Percentiles rank a stretch among this genome's conserved stretches.
Conservation (phyloP, 2,888 invertebrate genomes). For the Thera britannica region DNA sequence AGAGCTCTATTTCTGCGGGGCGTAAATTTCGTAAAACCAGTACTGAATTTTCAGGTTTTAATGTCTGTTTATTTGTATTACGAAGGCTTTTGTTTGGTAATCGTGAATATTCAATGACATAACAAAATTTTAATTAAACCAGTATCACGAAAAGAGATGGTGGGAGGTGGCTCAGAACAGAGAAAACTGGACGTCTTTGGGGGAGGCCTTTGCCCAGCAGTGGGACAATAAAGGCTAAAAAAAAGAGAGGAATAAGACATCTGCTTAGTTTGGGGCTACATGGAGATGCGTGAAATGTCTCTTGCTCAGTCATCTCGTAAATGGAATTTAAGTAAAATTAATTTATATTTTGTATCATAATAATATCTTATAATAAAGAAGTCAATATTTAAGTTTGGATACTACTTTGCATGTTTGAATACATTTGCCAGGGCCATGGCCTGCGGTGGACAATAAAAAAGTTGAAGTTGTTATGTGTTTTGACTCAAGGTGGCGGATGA, state of each 20-base stretch:
- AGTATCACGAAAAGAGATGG: too few species aligned
- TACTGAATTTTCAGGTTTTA: slow-evolving; percentile 6
- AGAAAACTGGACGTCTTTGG: too few species aligned
- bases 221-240: too few species aligned
- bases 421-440: slow-evolving; percentile 13
- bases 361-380: not conserved
- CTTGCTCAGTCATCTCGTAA: too few species aligned
- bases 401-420: slow-evolving; percentile 24
- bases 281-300: too few species aligned
- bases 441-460: slow-evolving; percentile 15
- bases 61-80: slow-evolving; percentile 7
- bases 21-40: not conserved
- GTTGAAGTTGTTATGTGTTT: slow-evolving; percentile 24
- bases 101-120: slow-evolving; percentile 20
- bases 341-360: too few species aligned
- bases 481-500: slow-evolving; percentile 19
- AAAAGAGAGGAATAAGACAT: too few species aligned
- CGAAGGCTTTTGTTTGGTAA: slow-evolving; percentile 9
- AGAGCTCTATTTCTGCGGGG: not conserved
- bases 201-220: too few species aligned
- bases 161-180: too few species aligned
- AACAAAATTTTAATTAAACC: not conserved
- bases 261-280: too few species aligned
- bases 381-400: slow-evolving; percentile 21
- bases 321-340: too few species aligned